phyloP scores from a whole-genome alignment of 2,888 invertebrate genomes.

The Leptura quadrifasciata region DNA sequence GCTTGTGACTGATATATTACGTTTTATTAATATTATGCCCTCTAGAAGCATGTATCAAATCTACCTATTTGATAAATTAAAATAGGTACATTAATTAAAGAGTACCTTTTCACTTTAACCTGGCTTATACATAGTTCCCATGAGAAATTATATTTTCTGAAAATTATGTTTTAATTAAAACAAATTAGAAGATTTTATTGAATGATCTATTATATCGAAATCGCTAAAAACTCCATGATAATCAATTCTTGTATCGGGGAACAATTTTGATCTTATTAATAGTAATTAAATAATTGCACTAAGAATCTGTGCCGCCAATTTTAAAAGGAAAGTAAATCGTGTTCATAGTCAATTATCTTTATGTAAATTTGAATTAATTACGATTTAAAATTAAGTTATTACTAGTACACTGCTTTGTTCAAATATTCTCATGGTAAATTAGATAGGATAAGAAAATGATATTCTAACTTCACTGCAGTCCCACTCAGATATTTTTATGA shows the following conservation, averaged over 20 bases:
- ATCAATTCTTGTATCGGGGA: background rate
- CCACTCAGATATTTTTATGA: no score
- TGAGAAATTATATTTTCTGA: no score
- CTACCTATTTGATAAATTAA: no score
- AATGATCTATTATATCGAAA: background rate
- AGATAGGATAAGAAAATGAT: background rate
- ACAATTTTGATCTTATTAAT: background rate
- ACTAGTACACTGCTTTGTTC: background rate
- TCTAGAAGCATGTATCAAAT: no score
- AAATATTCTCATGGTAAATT: background rate
- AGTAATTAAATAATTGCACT: background rate
- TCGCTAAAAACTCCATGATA: background rate
- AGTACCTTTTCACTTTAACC: no score
- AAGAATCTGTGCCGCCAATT: background rate
- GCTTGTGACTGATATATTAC: no score
- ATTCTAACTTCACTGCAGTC: background rate
- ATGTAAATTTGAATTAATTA: constrained; percentile 10
- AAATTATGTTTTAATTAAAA: no score
- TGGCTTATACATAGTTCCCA: no score
- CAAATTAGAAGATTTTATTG: no score
- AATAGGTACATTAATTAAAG: no score
- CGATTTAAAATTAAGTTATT: constrained; percentile 6
- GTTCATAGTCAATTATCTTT: background rate
- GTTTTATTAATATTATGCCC: no score
- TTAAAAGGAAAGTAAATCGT: constrained; percentile 19